These are phyloP conservation scores for Bradypodion pumilum DNA, from an alignment of 2,797 vertebrate genomes.

Conservation along the genomic window DNA sequence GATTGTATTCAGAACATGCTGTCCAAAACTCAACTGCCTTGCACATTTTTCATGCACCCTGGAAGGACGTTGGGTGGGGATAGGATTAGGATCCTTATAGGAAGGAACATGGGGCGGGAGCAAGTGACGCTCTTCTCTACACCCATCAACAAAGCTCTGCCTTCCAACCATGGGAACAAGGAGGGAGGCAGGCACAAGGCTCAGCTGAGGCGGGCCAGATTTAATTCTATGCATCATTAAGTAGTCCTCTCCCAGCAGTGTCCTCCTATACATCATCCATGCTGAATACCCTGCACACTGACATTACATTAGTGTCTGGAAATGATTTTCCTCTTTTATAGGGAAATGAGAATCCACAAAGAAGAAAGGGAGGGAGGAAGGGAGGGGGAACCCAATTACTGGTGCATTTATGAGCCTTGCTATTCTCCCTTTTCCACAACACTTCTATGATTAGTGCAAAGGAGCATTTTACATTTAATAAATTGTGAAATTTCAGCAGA, in stretches of 20 bases:
- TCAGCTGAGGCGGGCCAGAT: conserved; percentile 96
- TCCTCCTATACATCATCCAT: conserved; percentile 98
- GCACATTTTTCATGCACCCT: too few species aligned
- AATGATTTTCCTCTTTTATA: conserved; percentile 99
- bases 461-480: conserved; percentile 71
- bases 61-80: neutral
- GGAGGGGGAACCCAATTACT: conserved; percentile 69
- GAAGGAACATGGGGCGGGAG: neutral
- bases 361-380: conserved; percentile 72
- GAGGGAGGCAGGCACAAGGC: conserved; percentile 77
- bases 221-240: conserved; percentile 99
- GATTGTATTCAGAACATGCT: too few species aligned
- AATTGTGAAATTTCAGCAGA: conserved; percentile 71
- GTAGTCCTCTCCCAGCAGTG: conserved; percentile 95
- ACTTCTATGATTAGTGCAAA: conserved; percentile 67
- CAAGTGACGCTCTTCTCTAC: neutral
- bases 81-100: neutral
- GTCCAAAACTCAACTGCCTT: too few species aligned
- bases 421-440: conserved; percentile 50
- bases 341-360: conserved; percentile 95
- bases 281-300: conserved; percentile 97
- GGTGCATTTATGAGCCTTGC: conserved; percentile 68
- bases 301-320: conserved; percentile 98
- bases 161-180: conserved; percentile 68
- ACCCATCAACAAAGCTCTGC: neutral